Evolutionary conservation across 2,113 vertebrate species (phyloP), one percentile per base, ranked within the genome.

Genomic region (Rhinoptilus africanus): DNA sequence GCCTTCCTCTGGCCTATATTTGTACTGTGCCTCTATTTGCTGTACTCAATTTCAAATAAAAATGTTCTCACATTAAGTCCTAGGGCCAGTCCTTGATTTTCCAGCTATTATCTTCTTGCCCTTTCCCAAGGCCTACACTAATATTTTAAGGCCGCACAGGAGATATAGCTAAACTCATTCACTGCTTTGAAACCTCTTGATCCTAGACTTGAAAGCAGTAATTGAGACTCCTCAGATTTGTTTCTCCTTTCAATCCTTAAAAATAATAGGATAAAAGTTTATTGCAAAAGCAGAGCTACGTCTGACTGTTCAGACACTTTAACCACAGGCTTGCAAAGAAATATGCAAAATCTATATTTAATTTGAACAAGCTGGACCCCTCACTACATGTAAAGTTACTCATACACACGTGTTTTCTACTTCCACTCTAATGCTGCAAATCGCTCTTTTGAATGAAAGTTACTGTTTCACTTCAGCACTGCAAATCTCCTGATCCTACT

Each of bases 21-120:
- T 84, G 54, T 53, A 59, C 37, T 14, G 20, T 20, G 9, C 10
- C 56, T 47, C 85, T 54, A 67, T 56, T 63, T 2, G 2, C 51
- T 39, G 24, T 10, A 85, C 77, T n/a, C 39, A 71, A 43, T 75
- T 79, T 89, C 39, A 91, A 75, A 89, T 30, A 76, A 74, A 95
- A 77, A 48, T 2, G 2, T 84, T 66, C 51, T 60, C 60, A 35
- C 13, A 17, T 34, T 27, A 84, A 94, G 76, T 76, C 68, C 59
- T 95, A 92, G 78, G 39, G 92, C 41, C 14, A 82, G 89, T 82
- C 89, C 92, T 93, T 93, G 88, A 88, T 93, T 86, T 90, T 51
- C 88, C 68, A 88, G 45, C 66, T 45, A 34, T 80, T 88, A 81
- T 62, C 48, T 92, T 48, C 72, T 60, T 1, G 4, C 34, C n/a